Evolutionary conservation across 2,888 invertebrate genomes (phyloP).

Genomic region (Proisotoma minuta): DNA sequence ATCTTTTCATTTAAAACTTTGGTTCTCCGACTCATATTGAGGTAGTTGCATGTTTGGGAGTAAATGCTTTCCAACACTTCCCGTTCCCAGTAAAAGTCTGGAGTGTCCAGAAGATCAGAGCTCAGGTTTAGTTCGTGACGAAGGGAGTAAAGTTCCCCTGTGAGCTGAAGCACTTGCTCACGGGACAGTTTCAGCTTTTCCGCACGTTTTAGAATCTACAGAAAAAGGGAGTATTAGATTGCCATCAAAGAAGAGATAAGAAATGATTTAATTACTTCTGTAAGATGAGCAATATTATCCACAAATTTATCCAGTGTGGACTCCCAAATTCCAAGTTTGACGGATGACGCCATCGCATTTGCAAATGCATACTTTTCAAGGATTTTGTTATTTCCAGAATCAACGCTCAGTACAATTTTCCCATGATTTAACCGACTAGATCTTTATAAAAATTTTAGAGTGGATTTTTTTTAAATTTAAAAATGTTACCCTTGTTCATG

Average conservation of each 20-base stretch:
- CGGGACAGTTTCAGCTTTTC: constrained; percentile 65
- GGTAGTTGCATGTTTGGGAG: constrained; percentile 73
- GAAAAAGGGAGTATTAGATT: background rate
- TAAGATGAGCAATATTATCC: constrained; percentile 73
- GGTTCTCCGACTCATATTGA: constrained; percentile 77
- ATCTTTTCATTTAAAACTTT: constrained; percentile 93
- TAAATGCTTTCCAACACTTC: constrained; percentile 82
- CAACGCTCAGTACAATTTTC: constrained; percentile 55
- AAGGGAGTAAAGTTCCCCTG: constrained; percentile 82
- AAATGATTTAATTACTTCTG: constrained; percentile 54
- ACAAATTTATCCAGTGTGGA: constrained; percentile 75
- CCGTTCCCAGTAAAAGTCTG: constrained; percentile 98
- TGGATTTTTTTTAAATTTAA: no score
- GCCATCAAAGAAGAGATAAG: background rate
- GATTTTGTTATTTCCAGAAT: constrained; percentile 57
- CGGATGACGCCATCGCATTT: constrained; percentile 87
- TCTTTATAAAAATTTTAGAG: constrained; percentile 47
- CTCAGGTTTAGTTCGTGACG: constrained; percentile 86
- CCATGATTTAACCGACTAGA: constrained; percentile 54
- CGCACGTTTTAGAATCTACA: constrained; percentile 67
- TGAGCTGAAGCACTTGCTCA: constrained; percentile 68
- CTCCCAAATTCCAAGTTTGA: constrained; percentile 93
- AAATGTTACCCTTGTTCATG: constrained; percentile 56
- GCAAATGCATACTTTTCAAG: constrained; percentile 91
- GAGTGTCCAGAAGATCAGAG: constrained; percentile 88